Conservation (phyloP, 1,140 invertebrate genomes). For the Bombus soroeensis region DNA sequence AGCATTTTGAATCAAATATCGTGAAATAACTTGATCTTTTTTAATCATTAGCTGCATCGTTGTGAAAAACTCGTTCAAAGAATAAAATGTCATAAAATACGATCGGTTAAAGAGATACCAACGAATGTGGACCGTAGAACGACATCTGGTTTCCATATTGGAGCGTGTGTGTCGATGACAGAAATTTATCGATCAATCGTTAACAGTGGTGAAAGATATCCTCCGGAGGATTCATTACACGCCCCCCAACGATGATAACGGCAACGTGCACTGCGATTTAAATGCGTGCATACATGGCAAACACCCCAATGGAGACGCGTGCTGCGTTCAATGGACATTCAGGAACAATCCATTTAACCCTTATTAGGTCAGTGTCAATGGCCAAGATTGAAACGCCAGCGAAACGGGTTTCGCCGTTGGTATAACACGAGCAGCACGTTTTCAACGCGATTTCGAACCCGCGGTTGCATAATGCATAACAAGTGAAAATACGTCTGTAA, state of each 20-base stretch:
- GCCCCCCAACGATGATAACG: constrained; percentile 30
- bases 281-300: constrained; percentile 47
- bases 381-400: constrained; percentile 46
- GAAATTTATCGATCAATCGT: constrained; percentile 49
- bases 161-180: background rate
- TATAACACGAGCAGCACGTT: background rate
- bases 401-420: constrained; percentile 23
- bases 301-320: constrained; percentile 53
- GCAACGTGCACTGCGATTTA: constrained; percentile 36
- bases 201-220: constrained; percentile 32
- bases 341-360: constrained; percentile 59
- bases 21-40: background rate
- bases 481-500: background rate
- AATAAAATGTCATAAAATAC: background rate
- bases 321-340: constrained; percentile 48
- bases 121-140: no score
- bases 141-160: background rate
- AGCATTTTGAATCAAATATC: background rate
- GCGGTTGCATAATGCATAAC: constrained; percentile 13
- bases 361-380: constrained; percentile 67
- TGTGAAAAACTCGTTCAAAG: background rate
- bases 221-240: constrained; percentile 28
- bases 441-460: background rate
- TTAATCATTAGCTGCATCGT: background rate
- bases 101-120: no score